A percentile compares a stretch with the other conserved stretches of the same genome.
phyloP scores from a whole-genome alignment of 1,140 invertebrate genomes.

The Chrysomallon squamiferum region DNA sequence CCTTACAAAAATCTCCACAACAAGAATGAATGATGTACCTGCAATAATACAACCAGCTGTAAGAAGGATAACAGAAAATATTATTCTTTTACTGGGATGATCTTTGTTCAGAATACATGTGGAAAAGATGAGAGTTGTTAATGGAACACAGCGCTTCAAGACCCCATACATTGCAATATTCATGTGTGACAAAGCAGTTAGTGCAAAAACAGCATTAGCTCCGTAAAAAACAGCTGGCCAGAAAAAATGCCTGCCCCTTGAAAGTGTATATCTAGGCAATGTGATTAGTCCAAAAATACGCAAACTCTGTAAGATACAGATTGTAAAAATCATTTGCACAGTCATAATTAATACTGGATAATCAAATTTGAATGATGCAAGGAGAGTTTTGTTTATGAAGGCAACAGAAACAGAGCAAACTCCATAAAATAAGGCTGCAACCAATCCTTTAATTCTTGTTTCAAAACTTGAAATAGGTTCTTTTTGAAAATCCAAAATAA shows the following conservation, averaged over 20 bases:
- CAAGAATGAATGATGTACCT: constrained; percentile 45
- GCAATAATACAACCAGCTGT: constrained; percentile 66
- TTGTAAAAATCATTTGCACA: constrained; percentile 63
- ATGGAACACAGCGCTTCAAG: constrained; percentile 66
- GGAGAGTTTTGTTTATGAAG: constrained; percentile 66
- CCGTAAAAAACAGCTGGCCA: constrained; percentile 65
- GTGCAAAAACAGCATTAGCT: constrained; percentile 62
- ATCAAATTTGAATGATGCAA: constrained; percentile 63
- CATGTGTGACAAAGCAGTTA: constrained; percentile 66
- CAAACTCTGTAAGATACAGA: constrained; percentile 53
- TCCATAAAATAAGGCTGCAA: constrained; percentile 64
- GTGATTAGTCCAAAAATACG: constrained; percentile 41
- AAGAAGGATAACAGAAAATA: constrained; percentile 59
- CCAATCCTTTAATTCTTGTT: constrained; percentile 36
- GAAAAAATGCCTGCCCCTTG: constrained; percentile 57
- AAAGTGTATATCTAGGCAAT: constrained; percentile 58
- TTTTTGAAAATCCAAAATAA: constrained; percentile 14
- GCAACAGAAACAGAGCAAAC: constrained; percentile 64
- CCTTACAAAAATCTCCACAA: constrained; percentile 1
- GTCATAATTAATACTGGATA: constrained; percentile 65
- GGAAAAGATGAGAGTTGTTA: constrained; percentile 64
- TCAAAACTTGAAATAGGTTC: constrained; percentile 1
- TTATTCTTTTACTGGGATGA: constrained; percentile 55
- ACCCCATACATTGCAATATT: constrained; percentile 69
- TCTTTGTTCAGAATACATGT: constrained; percentile 61